Evolutionary conservation across 2,888 invertebrate species (phyloP).

Genomic region (Nasonovia ribisnigri): DNA sequence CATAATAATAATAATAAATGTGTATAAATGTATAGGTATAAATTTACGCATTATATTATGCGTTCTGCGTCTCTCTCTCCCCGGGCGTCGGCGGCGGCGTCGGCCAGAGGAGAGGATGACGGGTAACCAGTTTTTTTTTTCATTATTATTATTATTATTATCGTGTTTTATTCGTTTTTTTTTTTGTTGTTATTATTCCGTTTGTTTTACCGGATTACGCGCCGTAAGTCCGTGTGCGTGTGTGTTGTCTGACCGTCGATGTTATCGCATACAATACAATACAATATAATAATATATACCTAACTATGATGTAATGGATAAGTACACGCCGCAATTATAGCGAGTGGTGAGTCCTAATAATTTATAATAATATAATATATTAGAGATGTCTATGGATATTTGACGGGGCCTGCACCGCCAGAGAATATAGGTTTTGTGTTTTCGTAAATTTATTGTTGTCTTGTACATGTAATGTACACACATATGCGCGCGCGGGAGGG

Average conservation of each 20-base stretch:
- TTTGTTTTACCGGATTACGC: constrained; percentile 49
- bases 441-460: not conserved
- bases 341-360: not conserved
- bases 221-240: not conserved
- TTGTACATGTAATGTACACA: too few species aligned
- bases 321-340: not conserved
- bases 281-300: too few species aligned
- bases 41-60: not conserved
- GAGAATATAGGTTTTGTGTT: not conserved
- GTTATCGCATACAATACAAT: not conserved
- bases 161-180: constrained; percentile 29
- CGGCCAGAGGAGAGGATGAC: not conserved
- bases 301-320: not conserved
- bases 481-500: too few species aligned
- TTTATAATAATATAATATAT: not conserved
- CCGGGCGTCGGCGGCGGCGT: constrained; percentile 2
- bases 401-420: not conserved
- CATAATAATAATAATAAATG: not conserved
- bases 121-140: constrained; percentile 46
- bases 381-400: not conserved
- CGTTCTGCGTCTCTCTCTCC: not conserved
- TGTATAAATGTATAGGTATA: not conserved
- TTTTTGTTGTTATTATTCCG: not conserved
- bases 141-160: not conserved
- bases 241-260: not conserved